These are phyloP conservation scores for Acanthornis magna DNA, from an alignment of 2,797 vertebrate genomes.

Conservation along the genomic window DNA sequence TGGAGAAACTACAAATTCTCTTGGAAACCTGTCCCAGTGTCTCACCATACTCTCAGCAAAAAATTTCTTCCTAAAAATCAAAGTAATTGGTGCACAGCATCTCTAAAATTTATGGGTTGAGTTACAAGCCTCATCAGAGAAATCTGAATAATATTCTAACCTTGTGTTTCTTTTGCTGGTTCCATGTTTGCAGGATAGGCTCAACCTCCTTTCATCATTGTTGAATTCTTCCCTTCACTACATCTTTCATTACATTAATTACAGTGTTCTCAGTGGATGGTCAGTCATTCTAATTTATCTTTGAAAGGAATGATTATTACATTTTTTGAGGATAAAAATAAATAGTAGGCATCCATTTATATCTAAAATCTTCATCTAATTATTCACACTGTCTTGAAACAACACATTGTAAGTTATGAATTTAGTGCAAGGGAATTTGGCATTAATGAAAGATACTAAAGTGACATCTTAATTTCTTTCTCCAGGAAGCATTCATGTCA, in stretches of 20 bases:
- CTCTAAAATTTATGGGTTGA: neutral
- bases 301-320: neutral
- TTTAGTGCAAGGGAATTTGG: neutral
- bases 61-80: neutral
- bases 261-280: neutral
- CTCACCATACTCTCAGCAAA: neutral
- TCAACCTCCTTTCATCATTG: neutral
- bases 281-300: neutral
- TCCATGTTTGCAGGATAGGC: neutral
- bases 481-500: neutral
- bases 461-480: neutral
- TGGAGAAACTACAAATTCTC: neutral
- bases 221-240: neutral
- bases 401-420: neutral
- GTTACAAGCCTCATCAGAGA: neutral
- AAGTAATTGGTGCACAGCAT: neutral
- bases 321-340: neutral
- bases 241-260: neutral
- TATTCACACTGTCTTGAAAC: neutral
- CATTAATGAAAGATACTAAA: neutral
- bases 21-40: neutral
- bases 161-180: neutral
- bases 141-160: neutral
- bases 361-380: neutral
- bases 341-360: neutral